Base-by-base conservation (phyloP, 2,888 invertebrate genomes). In the Aleiodes testaceus region DNA sequence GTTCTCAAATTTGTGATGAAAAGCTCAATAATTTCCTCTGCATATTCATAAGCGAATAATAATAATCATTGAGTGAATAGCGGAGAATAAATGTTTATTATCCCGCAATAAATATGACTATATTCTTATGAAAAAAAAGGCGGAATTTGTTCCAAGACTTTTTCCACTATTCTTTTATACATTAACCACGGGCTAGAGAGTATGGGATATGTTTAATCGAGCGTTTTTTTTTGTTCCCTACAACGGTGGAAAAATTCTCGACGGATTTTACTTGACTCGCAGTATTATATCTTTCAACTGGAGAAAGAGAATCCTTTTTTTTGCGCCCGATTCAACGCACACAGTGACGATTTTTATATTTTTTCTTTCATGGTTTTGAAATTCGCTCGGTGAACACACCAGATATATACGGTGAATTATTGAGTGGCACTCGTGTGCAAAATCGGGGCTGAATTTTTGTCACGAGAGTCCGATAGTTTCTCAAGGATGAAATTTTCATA, bases 201-300 rank as follows among this genome's bases (percentile, higher is more conserved):
- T 59, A 59, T 42, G 59, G 26, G 59, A 59, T 59, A 59, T 59
- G 59, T 59, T 59, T 59, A 59, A 59, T 59, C 59, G 59, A 59
- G 59, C 59, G 59, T 36, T 36, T 59, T 42, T 11, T 36, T 36
- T 11, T 36, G 9, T 5, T 5, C 26, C 5, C 36, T 36, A 9
- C 18, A 11, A 59, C 59, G 14, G 36, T 42, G 5, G 59, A 59
- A 18, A 59, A 59, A 59, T 42, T 16, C 36, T 36, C 36, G 59
- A 11, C 36, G 59, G 36, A 59, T 59, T 59, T 42, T 42, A 16
- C 59, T 59, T 59, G 59, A 36, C 59, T 59, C 36, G 36, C 11
- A 14, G 42, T 59, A 59, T 42, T 11, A 59, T 59, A 59, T 59
- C 36, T 7, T 12, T 9, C 7, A 12, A 14, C 16, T 14, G 30